phyloP scores from a whole-genome alignment of 1,140 invertebrate genomes.

The Drosophila sulfurigaster region DNA sequence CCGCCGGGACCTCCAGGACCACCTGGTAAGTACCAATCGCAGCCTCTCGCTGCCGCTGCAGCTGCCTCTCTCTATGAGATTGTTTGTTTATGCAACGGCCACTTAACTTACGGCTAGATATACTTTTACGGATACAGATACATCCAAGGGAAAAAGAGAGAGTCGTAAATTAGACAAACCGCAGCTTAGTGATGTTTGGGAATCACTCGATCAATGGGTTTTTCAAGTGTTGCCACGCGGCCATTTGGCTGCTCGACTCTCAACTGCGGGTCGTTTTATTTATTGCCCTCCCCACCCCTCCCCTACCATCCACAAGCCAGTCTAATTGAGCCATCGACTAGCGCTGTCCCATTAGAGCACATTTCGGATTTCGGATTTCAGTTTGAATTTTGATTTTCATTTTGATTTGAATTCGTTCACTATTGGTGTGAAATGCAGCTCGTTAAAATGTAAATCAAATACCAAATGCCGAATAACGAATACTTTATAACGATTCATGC shows the following conservation, averaged over 20 bases:
- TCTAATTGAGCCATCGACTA: slow-evolving; percentile 81
- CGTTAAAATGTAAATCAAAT: slow-evolving; percentile 73
- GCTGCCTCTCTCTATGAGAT: slow-evolving; percentile 40
- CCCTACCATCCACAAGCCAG: background rate
- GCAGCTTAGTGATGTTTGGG: slow-evolving; percentile 51
- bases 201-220: slow-evolving; percentile 53
- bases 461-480: slow-evolving; percentile 20
- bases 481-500: slow-evolving; percentile 19
- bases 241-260: slow-evolving; percentile 32
- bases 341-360: slow-evolving; percentile 60
- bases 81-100: slow-evolving; percentile 61
- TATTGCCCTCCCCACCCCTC: slow-evolving; percentile 49
- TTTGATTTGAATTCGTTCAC: slow-evolving; percentile 41
- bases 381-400: slow-evolving; percentile 35
- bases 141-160: background rate
- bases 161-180: slow-evolving; percentile 44
- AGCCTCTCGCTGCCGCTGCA: slow-evolving; percentile 16
- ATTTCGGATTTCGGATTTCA: slow-evolving; percentile 25
- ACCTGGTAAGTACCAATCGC: slow-evolving; percentile 88
- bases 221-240: slow-evolving; percentile 77
- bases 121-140: slow-evolving; percentile 24
- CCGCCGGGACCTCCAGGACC: slow-evolving; percentile 96
- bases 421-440: slow-evolving; percentile 54
- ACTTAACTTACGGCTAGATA: slow-evolving; percentile 46
- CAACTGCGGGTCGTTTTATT: slow-evolving; percentile 72